A percentile compares a stretch with the other conserved stretches of the same genome.
Conservation (phyloP, 2,113 vertebrate genomes). For the Macaca mulatta region DNA sequence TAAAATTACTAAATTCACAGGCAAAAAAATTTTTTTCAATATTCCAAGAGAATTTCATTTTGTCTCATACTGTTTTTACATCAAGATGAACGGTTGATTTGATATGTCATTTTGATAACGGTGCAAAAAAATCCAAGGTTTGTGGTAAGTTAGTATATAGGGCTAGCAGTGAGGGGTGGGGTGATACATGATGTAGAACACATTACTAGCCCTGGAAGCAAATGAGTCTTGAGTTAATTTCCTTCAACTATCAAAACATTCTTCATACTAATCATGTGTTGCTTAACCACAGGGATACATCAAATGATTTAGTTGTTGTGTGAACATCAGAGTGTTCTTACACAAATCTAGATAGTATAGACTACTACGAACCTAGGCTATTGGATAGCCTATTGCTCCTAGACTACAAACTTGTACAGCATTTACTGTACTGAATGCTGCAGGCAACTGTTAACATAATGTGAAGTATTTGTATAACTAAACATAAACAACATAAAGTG, state of each 20-base stretch:
- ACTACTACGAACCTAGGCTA: not conserved
- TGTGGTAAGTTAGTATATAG: not conserved
- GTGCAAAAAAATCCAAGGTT: not conserved
- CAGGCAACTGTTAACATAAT: not conserved
- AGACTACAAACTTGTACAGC: not conserved
- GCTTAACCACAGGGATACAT: not conserved
- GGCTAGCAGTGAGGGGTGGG: not conserved
- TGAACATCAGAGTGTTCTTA: not conserved
- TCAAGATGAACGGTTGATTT: not conserved
- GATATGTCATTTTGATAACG: not conserved
- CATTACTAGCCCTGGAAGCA: not conserved
- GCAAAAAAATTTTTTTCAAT: not conserved
- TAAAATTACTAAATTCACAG: not conserved
- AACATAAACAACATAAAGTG: not conserved
- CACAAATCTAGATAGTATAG: not conserved
- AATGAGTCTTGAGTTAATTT: not conserved
- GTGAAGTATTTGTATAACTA: not conserved
- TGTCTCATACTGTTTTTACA: not conserved
- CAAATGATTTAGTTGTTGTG: not conserved
- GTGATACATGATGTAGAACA: not conserved
- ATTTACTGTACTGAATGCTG: not conserved
- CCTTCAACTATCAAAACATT: conserved; percentile 21
- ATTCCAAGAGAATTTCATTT: conserved; percentile 8
- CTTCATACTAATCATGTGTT: not conserved
- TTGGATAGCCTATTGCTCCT: not conserved